A percentile compares a stretch with the other conserved stretches of the same genome.
These are phyloP conservation scores for Chouioia cunea DNA, from an alignment of 2,888 invertebrate genomes.

Conservation along the genomic window DNA sequence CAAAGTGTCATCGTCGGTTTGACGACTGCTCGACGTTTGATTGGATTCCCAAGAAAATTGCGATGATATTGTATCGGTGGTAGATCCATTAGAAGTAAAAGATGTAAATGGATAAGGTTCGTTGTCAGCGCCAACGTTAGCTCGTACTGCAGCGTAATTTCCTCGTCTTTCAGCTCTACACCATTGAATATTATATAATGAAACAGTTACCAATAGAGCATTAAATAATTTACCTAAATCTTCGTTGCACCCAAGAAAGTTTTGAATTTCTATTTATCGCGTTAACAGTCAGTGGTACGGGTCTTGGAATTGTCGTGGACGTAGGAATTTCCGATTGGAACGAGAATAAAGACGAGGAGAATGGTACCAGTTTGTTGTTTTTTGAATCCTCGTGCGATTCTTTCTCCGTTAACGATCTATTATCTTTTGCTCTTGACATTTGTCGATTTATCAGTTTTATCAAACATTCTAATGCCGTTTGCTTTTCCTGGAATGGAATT, in stretches of 20 bases:
- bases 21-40: slow-evolving; percentile 14
- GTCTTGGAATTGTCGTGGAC: slow-evolving; percentile 15
- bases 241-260: slow-evolving; percentile 46
- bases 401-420: neutral
- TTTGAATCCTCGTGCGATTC: slow-evolving; percentile 7
- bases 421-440: slow-evolving; percentile 42
- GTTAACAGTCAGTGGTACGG: slow-evolving; percentile 24
- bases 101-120: slow-evolving; percentile 30
- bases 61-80: neutral
- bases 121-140: slow-evolving; percentile 23
- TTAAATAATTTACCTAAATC: slow-evolving; percentile 40
- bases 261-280: slow-evolving; percentile 28
- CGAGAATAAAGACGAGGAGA: slow-evolving; percentile 24
- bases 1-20: slow-evolving; percentile 2
- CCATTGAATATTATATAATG: neutral
- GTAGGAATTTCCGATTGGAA: slow-evolving; percentile 28
- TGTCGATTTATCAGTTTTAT: slow-evolving; percentile 54
- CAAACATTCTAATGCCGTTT: slow-evolving; percentile 57
- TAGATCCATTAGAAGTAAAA: neutral
- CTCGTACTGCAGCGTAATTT: slow-evolving; percentile 21
- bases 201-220: neutral
- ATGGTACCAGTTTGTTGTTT: slow-evolving; percentile 10
- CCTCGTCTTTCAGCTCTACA: slow-evolving; percentile 48
- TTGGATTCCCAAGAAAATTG: slow-evolving; percentile 36
- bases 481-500: slow-evolving; percentile 59